Evolutionary conservation across 2,113 vertebrate genomes (phyloP), one percentile per base, ranked within the genome.

Genomic region (Phylloscopus trochilus): DNA sequence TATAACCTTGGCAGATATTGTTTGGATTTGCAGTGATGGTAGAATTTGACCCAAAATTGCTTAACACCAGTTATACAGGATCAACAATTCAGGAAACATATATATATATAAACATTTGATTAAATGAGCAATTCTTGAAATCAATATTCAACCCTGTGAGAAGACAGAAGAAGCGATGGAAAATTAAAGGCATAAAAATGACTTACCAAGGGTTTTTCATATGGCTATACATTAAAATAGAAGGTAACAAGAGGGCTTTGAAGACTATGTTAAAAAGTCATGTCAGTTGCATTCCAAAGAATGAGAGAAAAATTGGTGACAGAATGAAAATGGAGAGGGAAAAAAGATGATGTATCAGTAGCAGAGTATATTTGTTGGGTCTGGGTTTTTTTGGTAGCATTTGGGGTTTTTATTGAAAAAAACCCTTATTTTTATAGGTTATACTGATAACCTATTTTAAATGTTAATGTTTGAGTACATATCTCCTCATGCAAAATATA

Each of bases 201-300:
- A 37, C 63, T 91, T 95, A 93, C 80, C 58, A 91, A 75, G 13
- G 73, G 87, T 83, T 93, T 84, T 92, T 96, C 60, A 67, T 47
- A 90, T 62, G n/a, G 39, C 66, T 93, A n/a, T 87, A 86, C 56
- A 93, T 95, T 94, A 97, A 95, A 94, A 62, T 73, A 46, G 74
- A 95, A 95, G 35, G n/a, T 88, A 96, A 93, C 76, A 95, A 96
- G 96, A 96, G 37, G 83, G n/a, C 16, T 93, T 90, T 89, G 93
- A 97, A 90, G 46, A 68, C 76, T 96, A 60, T 58, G 15, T 96
- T 64, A 96, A 97, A 97, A 96, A 93, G 81, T 77, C 39, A 70
- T 63, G 63, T 55, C 55, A 74, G 24, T 10, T 85, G 12, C 43
- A 59, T 87, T 47, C 68, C 33, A 78, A 69, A 86, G 63, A 94